These are phyloP conservation scores for Epizoanthus scotinus DNA, from an alignment of 92 coral and sea anemone species.

Conservation along the genomic window DNA sequence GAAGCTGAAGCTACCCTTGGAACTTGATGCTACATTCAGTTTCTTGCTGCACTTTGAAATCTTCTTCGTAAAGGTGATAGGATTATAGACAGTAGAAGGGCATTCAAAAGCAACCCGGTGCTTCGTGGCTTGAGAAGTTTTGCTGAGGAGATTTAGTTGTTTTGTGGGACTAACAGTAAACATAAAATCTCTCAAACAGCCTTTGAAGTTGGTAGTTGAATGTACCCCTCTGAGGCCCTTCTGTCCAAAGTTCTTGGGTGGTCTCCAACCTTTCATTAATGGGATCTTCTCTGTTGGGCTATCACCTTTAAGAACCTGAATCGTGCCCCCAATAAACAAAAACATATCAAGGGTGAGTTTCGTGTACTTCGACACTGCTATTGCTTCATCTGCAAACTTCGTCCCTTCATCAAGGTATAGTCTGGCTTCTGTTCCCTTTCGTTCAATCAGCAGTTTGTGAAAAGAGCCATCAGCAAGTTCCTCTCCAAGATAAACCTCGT, in stretches of 20 bases:
- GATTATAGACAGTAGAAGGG: constrained; percentile 15
- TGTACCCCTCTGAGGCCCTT: constrained; percentile 51
- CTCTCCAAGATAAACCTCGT: constrained; percentile 65
- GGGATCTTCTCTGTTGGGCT: constrained; percentile 16
- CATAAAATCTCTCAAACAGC: constrained; percentile 61
- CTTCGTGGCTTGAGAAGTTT: constrained; percentile 37
- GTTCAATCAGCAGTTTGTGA: constrained; percentile 57
- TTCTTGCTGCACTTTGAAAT: constrained; percentile 37
- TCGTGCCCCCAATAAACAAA: constrained; percentile 69
- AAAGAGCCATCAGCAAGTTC: constrained; percentile 63
- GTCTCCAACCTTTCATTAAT: constrained; percentile 6
- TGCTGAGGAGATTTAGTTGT: constrained; percentile 25
- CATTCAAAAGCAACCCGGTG: constrained; percentile 52
- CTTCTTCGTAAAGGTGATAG: constrained; percentile 49
- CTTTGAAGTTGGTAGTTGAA: constrained; percentile 63
- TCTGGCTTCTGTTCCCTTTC: constrained; percentile 30
- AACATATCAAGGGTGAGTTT: constrained; percentile 58
- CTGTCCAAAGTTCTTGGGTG: neutral
- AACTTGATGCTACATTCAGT: neutral
- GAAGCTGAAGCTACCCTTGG: constrained; percentile 55
- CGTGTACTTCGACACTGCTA: constrained; percentile 48
- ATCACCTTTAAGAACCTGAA: neutral
- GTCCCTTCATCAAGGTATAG: constrained; percentile 48
- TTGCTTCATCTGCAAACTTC: constrained; percentile 32
- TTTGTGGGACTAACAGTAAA: constrained; percentile 1